Evolutionary conservation across 2,113 vertebrate genomes (phyloP).

Genomic region (Scolopax mira): DNA sequence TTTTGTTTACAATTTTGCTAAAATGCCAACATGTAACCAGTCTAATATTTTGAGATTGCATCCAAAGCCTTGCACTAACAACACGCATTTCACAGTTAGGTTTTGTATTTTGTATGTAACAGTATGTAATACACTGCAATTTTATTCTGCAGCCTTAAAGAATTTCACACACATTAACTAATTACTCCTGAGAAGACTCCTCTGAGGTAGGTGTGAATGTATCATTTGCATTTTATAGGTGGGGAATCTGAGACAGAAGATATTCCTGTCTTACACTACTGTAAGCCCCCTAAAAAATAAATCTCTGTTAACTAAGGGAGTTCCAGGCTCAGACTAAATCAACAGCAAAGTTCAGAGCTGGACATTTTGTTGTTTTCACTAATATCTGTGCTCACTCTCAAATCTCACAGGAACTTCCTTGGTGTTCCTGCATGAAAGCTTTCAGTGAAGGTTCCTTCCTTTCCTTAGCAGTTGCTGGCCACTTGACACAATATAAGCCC

Average conservation of each 20-base stretch:
- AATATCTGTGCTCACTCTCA: neutral
- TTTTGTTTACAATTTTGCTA: neutral
- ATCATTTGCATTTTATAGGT: slow-evolving; percentile 6
- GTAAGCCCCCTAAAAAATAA: neutral
- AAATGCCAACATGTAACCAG: neutral
- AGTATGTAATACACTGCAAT: neutral
- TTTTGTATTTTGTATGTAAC: neutral
- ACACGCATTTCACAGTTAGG: neutral
- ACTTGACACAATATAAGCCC: neutral
- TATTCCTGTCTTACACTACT: neutral
- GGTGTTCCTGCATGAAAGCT: neutral
- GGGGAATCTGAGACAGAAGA: neutral
- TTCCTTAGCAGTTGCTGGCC: neutral
- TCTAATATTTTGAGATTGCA: neutral
- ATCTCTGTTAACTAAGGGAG: neutral
- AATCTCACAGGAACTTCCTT: neutral
- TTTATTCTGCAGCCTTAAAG: neutral
- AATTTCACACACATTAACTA: slow-evolving; percentile 1
- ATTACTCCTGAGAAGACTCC: slow-evolving; percentile 6
- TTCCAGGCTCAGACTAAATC: neutral
- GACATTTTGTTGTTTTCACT: neutral
- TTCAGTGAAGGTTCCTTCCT: neutral
- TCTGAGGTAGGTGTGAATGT: neutral
- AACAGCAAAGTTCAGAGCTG: neutral
- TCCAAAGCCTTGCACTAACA: neutral